These are phyloP conservation scores for Phalacrocorax aristotelis DNA, from an alignment of 2,113 vertebrate genomes.

Conservation along the genomic window DNA sequence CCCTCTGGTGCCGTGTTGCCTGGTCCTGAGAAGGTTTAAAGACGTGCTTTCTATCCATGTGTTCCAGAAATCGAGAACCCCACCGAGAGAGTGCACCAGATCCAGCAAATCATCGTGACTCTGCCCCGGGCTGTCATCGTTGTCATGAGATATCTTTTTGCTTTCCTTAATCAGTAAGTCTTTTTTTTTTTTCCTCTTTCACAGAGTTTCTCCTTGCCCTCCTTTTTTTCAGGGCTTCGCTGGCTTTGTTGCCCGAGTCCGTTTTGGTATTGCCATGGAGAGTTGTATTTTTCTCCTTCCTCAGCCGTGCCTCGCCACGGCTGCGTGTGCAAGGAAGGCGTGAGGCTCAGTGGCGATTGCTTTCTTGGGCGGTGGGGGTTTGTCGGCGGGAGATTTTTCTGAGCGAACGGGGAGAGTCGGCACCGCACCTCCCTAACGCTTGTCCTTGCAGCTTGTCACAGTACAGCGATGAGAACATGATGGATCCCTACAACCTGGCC, in stretches of 20 bases:
- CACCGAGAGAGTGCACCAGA: constrained; percentile 90
- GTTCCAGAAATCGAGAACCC: constrained; percentile 89
- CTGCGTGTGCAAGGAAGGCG: neutral
- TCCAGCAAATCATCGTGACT: constrained; percentile 91
- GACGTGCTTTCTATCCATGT: neutral
- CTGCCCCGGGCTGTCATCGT: constrained; percentile 89
- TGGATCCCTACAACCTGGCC: constrained; percentile 98
- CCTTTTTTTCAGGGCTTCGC: neutral
- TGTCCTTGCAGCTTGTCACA: constrained; percentile 86
- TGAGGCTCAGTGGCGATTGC: rapidly evolving
- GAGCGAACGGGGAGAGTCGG: rapidly evolving
- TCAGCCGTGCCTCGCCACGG: neutral
- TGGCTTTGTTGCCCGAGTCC: rapidly evolving
- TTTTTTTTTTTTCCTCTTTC: neutral
- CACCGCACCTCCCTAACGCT: neutral
- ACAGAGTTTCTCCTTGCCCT: neutral
- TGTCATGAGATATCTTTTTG: constrained; percentile 98
- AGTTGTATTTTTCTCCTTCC: neutral
- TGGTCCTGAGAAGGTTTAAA: neutral
- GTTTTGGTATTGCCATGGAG: neutral
- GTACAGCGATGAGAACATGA: constrained; percentile 99
- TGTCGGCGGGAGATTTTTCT: neutral
- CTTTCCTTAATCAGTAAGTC: constrained; percentile 98
- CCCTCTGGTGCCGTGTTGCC: neutral
- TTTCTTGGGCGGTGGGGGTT: rapidly evolving